Evolutionary conservation across 2,797 vertebrate species (phyloP), one percentile per base, ranked within the genome.

Genomic region (Thalassophryne amazonica): DNA sequence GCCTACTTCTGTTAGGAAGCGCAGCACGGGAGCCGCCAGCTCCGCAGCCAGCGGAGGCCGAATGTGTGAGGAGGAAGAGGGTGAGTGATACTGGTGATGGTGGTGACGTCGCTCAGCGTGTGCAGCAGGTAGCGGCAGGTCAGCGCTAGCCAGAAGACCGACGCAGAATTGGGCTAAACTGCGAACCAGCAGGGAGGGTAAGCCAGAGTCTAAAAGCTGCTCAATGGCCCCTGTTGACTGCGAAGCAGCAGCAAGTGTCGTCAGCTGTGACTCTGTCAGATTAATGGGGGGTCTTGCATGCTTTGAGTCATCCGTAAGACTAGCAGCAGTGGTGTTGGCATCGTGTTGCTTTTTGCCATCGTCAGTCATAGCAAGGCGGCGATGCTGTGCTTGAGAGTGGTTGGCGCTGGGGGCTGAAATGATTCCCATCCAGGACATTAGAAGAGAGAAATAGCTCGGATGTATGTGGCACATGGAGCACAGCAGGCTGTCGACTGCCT

Each of bases 401-500:
- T 89, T 93, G 60, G 93, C 89, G 12, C 90, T 66, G 28, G 94
- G 93, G 22, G 85, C 86, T 2, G 93, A 90, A 4, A 90, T 91
- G 16, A 99, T 93, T 21, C 95, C 95, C 95, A 99, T 98, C 97
- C 96, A 98, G 49, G 94, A 96, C 96, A 99, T 98, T 14, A 99
- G 93, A 31, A 97, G 87, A 11, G 95, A 95, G 88, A 99, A 99
- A 73, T 98, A 99, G 76, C 87, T 93, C n/a, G 97, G 97, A 71
- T 99, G 97, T 71, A 99, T 93, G 81, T 99, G 94, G 73, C 97
- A 99, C 92, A 99, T 96, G 6, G 97, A 96, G 64, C 97, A 99
- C 48, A 99, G 93, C 37, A 99, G 89, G 80, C 97, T 98, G 78
- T 99, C 97, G 69, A 99, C 97, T 0, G 97, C 95, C 81, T 99